Evolutionary conservation across 2,888 invertebrate genomes (phyloP), one percentile per base, ranked within the genome.

Genomic region (Scrobipalpa atriplicella): DNA sequence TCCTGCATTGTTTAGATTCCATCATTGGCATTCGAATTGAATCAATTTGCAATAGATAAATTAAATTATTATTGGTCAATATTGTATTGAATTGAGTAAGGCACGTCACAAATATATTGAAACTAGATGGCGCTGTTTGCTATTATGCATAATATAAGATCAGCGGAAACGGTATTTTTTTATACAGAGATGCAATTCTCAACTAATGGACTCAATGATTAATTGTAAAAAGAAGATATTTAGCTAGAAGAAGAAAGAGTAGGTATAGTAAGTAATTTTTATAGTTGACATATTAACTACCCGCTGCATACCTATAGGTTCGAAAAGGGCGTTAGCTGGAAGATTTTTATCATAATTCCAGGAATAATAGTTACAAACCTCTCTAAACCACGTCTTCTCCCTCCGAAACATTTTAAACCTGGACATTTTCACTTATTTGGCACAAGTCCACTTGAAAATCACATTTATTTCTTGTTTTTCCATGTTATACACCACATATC

Each of bases 331-430:
- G 62, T 62, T 43, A 62, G 8, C 41, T 9, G 9, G 5, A 29
- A 16, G 13, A 13, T 43, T 62, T 43, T 43, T 21, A 19, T 29
- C 21, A n/a, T 19, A 47, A 18, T 7, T 18, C 6, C 19, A 47
- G 5, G 1, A 19, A 47, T 6, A 43, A n/a, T 13, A 16, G 16
- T 13, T 13, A 62, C 62, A 13, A 43, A 90, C 89, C 87, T 87
- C 89, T 66, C 83, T 82, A 69, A 88, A 83, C 90, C 90, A 91
- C 64, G 90, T 91, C 73, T 86, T 89, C n/a, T 80, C 82, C 68
- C 90, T 73, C 69, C 78, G 84, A n/a, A 58, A 58, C 71, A 89
- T 71, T 70, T 78, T 84, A 65, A 88, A 88, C 81, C 87, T 80
- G 68, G 73, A 18, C 62, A 62, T 72, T 70, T 66, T 67, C 71